Evolutionary conservation across 2,113 vertebrate genomes (phyloP).

Genomic region (Phyllostomus hastatus): DNA sequence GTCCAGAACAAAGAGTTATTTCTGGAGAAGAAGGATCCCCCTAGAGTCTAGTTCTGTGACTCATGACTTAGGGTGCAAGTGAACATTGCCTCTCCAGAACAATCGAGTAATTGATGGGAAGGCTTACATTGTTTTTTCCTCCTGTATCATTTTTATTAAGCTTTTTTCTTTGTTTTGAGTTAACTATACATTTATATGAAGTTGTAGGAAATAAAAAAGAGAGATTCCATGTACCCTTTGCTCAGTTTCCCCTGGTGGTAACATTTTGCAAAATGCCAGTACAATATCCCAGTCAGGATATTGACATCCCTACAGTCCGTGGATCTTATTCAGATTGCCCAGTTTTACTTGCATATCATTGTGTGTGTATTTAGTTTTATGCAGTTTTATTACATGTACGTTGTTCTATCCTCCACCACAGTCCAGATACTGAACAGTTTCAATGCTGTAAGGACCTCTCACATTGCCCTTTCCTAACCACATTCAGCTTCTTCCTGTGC

Average conservation of each 20-base stretch:
- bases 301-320: no score
- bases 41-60: not conserved
- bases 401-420: not conserved
- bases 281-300: not conserved
- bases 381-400: not conserved
- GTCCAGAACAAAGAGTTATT: not conserved
- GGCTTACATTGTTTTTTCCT: not conserved
- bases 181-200: not conserved
- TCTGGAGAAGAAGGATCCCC: not conserved
- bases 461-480: not conserved
- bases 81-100: not conserved
- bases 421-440: not conserved
- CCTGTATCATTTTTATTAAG: not conserved
- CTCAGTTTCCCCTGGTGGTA: not conserved
- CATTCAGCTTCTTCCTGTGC: not conserved
- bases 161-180: not conserved
- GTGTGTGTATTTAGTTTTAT: not conserved
- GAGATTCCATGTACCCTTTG: not conserved
- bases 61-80: not conserved
- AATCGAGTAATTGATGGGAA: not conserved
- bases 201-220: not conserved
- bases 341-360: not conserved
- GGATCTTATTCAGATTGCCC: not conserved
- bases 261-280: not conserved
- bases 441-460: no score